These are phyloP conservation scores for Acyrthosiphon pisum DNA, from an alignment of 1,140 invertebrate genomes.

Conservation along the genomic window DNA sequence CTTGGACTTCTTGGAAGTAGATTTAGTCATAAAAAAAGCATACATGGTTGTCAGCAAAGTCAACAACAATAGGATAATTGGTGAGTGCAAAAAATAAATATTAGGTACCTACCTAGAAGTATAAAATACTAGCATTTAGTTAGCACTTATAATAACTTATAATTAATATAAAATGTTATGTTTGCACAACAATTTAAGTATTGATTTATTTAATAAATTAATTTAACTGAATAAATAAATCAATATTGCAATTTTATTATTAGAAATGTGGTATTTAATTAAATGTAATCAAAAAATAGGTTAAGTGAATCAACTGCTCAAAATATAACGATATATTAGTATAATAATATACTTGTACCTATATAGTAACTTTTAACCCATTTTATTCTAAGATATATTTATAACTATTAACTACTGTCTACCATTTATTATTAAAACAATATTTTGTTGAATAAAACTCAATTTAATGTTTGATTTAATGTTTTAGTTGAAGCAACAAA, in stretches of 20 bases:
- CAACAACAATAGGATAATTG: slow-evolving; percentile 74
- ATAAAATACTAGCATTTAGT: not conserved
- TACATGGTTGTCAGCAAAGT: slow-evolving; percentile 73
- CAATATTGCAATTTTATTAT: not conserved
- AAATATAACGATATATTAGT: not conserved
- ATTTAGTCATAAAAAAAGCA: slow-evolving; percentile 71
- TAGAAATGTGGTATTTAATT: not conserved
- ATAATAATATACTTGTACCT: not conserved
- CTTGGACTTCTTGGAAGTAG: slow-evolving; percentile 69
- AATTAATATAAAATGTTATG: not conserved
- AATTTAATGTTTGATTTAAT: not conserved
- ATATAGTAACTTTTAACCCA: not conserved
- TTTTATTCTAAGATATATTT: not conserved
- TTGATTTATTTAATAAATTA: not conserved
- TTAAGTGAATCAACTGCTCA: not conserved
- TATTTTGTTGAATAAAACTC: no score
- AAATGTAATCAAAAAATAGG: not conserved
- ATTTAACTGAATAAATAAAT: not conserved
- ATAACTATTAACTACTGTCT: not conserved
- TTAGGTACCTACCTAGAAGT: not conserved
- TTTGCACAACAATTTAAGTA: not conserved
- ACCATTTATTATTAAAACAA: not conserved
- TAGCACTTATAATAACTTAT: no score
- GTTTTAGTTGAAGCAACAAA: slow-evolving; percentile 75
- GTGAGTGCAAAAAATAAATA: slow-evolving; percentile 64